Evolutionary conservation across 2,113 vertebrate species (phyloP).

Genomic region (Trinectes maculatus): DNA sequence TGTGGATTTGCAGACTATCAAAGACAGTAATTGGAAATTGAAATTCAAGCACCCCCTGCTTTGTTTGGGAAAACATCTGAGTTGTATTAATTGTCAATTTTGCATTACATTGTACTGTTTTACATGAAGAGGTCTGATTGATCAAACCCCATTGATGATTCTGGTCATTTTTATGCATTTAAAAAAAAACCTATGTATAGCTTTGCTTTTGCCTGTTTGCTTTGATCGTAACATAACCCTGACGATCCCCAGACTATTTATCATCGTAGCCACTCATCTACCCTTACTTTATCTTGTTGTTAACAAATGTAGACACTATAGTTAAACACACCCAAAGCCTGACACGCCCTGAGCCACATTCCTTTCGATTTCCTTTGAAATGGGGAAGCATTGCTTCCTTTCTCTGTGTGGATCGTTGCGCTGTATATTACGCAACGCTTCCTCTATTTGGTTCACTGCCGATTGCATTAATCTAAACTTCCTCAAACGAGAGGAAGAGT

Average conservation of each 20-base stretch:
- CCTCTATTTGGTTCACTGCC: constrained; percentile 40
- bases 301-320: neutral
- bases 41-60: neutral
- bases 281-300: neutral
- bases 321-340: neutral
- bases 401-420: constrained; percentile 12
- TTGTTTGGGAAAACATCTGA: constrained; percentile 17
- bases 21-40: constrained; percentile 30
- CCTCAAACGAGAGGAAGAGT: constrained; percentile 44
- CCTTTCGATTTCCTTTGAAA: constrained; percentile 38
- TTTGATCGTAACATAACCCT: neutral
- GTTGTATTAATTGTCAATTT: constrained; percentile 4
- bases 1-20: constrained; percentile 16
- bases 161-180: no score
- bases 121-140: neutral
- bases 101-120: neutral
- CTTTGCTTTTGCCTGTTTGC: neutral
- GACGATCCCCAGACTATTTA: no score
- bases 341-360: constrained; percentile 42
- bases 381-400: constrained; percentile 49
- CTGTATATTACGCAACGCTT: constrained; percentile 36
- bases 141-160: neutral
- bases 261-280: neutral
- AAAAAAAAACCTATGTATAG: neutral
- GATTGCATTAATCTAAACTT: constrained; percentile 35